Evolutionary conservation across 1,140 invertebrate species (phyloP), one percentile per base, ranked within the genome.

Genomic region (Drosophila littoralis): DNA sequence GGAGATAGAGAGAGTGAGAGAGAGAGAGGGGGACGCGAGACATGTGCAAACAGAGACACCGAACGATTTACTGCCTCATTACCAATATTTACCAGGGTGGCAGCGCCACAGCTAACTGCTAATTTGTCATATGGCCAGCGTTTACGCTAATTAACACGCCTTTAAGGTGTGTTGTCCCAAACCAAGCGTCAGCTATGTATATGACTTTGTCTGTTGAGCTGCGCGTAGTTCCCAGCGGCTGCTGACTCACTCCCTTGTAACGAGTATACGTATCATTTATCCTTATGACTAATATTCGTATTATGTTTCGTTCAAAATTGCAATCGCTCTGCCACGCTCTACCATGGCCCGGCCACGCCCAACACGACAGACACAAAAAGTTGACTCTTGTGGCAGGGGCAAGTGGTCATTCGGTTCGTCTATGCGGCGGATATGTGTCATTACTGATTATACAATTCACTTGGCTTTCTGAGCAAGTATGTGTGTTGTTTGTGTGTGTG

Each of bases 381-480:
- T 55, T 9, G 45, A 10, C 32, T 7, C 32, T 7, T 43, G 17
- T 35, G 33, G 67, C 6, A 35, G 48, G 42, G 63, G 40, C 50
- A 54, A 65, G 28, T 71, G 73, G 50, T 17, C 55, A 55, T 59
- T 57, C 13, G 43, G 28, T 54, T 64, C 28, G 40, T 60, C 69
- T 71, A 69, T 74, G 51, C 72, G 63, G 70, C 75, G 75, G 70
- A 77, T 67, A 77, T 77, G 75, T 77, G 75, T 77, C 75, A 77
- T 69, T 67, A 36, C 64, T 74, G 75, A 77, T 77, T 77, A 77
- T 77, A 77, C 70, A 77, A 77, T 77, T 68, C 64, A 77, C 75
- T 75, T 60, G 54, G 61, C 67, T 54, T 57, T 36, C 51, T 57
- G 59, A 15, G 7, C n/a, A 48, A 48, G 35, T 36, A 22, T n/a